Evolutionary conservation across 2,797 vertebrate genomes (phyloP).

Genomic region (Platyrinchus mystaceus): DNA sequence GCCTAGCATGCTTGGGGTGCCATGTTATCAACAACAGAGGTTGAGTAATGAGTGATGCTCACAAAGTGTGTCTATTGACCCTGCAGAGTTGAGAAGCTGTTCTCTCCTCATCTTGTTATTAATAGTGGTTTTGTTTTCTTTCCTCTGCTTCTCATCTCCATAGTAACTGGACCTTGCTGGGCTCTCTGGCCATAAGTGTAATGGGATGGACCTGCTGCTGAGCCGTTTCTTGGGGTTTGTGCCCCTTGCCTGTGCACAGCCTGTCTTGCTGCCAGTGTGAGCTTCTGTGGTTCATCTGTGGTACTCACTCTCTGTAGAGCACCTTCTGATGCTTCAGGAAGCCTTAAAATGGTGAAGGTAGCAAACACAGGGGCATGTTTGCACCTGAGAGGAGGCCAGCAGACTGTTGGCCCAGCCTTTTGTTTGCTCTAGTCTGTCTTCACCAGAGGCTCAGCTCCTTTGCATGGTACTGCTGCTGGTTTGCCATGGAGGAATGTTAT

Average conservation of each 20-base stretch:
- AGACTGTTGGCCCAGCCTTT: not conserved
- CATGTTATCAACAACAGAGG: not conserved
- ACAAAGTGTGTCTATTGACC: not conserved
- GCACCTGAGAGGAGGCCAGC: not conserved
- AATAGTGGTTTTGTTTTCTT: not conserved
- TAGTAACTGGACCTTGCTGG: not conserved
- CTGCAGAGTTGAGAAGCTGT: not conserved
- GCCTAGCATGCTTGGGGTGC: not conserved
- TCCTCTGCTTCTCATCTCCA: not conserved
- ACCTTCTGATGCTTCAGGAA: not conserved
- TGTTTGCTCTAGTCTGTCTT: not conserved
- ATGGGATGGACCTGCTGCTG: not conserved
- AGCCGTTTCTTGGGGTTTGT: no score
- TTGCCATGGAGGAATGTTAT: not conserved
- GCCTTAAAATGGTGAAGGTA: not conserved
- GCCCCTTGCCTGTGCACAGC: not conserved
- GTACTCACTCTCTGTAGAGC: not conserved
- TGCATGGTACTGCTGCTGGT: not conserved
- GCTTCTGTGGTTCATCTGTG: rapidly evolving
- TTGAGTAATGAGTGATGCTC: not conserved
- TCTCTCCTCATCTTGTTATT: not conserved
- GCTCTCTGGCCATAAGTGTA: not conserved
- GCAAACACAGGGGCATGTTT: not conserved
- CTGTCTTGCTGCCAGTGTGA: not conserved
- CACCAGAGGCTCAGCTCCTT: not conserved